A percentile compares a stretch with the other conserved stretches of the same genome.
Evolutionary conservation across 1,140 invertebrate species (phyloP).

Genomic region (Adelges cooleyi): DNA sequence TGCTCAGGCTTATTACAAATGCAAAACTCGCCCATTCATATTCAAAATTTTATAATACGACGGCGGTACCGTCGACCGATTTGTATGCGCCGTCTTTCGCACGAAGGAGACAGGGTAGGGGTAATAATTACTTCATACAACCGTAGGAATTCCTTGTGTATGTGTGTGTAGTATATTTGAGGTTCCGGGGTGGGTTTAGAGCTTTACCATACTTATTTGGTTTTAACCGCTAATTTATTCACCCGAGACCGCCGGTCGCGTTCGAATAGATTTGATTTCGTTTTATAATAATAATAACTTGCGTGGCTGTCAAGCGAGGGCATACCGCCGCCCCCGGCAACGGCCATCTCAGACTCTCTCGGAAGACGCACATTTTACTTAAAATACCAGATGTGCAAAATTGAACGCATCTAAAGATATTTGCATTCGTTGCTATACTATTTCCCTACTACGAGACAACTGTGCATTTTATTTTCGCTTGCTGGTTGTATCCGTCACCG

Average conservation of each 20-base stretch:
- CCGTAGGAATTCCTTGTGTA: neutral
- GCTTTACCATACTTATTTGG: conserved; percentile 26
- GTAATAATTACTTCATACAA: conserved; percentile 26
- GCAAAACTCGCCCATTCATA: conserved; percentile 28
- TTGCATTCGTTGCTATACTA: conserved; percentile 1
- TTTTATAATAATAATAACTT: conserved; percentile 29
- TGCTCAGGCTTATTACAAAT: conserved; percentile 19
- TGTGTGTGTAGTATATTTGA: neutral
- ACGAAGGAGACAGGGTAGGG: conserved; percentile 6
- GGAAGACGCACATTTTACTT: conserved; percentile 20
- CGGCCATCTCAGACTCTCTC: neutral
- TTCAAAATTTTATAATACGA: conserved; percentile 27
- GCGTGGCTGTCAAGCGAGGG: conserved; percentile 23
- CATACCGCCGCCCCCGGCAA: neutral
- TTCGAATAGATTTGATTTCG: conserved; percentile 29
- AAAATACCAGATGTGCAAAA: conserved; percentile 28
- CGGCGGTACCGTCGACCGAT: conserved; percentile 17
- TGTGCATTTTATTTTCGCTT: conserved; percentile 4
- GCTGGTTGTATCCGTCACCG: neutral
- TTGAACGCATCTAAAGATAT: conserved; percentile 24
- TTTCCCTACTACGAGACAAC: neutral
- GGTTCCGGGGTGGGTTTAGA: neutral
- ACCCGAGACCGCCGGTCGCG: conserved; percentile 25
- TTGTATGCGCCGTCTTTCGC: conserved; percentile 25
- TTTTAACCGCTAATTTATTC: conserved; percentile 29